Percentiles rank a stretch among this genome's conserved stretches.
Evolutionary conservation across 1,140 invertebrate genomes (phyloP).

Genomic region (Drosophila lowei): DNA sequence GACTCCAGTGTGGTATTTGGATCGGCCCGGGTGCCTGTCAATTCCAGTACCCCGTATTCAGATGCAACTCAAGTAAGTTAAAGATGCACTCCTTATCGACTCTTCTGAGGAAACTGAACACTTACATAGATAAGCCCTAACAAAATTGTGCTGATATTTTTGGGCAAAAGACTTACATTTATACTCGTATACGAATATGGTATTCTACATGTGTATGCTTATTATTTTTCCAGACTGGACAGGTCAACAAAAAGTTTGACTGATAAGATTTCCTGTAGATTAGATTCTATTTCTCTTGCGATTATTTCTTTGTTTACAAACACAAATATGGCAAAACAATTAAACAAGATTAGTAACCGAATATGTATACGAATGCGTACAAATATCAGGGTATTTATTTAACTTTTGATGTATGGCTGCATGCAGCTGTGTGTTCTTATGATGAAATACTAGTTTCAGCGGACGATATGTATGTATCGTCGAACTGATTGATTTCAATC

Average conservation of each 20-base stretch:
- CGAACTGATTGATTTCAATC: too few relatives aligned
- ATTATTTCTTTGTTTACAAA: constrained; percentile 61
- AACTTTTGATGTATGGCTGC: constrained; percentile 28
- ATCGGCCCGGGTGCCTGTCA: constrained; percentile 93
- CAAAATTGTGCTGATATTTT: constrained; percentile 27
- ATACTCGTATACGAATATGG: not conserved
- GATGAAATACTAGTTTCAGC: constrained; percentile 14
- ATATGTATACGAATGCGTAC: constrained; percentile 9
- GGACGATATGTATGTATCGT: too few relatives aligned
- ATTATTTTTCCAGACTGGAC: constrained; percentile 31
- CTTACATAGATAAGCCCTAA: constrained; percentile 28
- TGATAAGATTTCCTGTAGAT: constrained; percentile 51
- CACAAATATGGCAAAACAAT: constrained; percentile 33
- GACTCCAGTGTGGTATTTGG: constrained; percentile 86
- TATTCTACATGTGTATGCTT: constrained; percentile 1
- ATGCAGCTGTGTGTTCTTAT: constrained; percentile 19
- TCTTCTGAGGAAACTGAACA: constrained; percentile 13
- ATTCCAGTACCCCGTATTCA: constrained; percentile 96
- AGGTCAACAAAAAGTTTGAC: constrained; percentile 58
- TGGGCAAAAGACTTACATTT: constrained; percentile 31
- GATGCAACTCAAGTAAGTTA: constrained; percentile 96
- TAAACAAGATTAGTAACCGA: constrained; percentile 48
- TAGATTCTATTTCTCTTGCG: constrained; percentile 49
- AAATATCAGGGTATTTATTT: constrained; percentile 12
- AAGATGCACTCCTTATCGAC: constrained; percentile 21